These are phyloP conservation scores for Drosophila kepulauana DNA, from an alignment of 1,140 invertebrate species.

Conservation along the genomic window DNA sequence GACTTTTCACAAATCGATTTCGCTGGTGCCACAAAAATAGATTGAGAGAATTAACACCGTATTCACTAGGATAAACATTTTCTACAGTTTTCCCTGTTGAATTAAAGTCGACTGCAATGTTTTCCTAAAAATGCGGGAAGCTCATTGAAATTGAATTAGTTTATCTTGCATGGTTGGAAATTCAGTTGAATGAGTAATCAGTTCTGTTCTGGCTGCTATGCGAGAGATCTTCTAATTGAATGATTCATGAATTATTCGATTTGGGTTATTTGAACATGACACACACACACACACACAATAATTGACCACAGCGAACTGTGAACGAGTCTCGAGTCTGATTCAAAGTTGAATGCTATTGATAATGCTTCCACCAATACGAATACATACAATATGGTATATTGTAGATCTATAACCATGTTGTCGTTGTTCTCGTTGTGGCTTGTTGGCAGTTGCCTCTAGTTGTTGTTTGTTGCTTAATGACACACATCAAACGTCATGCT, in stretches of 20 bases:
- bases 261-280: not conserved
- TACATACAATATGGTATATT: not conserved
- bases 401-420: conserved; percentile 3
- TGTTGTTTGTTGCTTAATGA: conserved; percentile 30
- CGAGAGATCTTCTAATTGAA: conserved; percentile 10
- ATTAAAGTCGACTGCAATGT: too few species aligned
- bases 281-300: conserved; percentile 8
- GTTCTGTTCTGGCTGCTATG: not conserved
- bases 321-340: conserved; percentile 5
- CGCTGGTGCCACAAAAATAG: too few species aligned
- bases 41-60: too few species aligned
- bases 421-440: not conserved
- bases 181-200: conserved; percentile 1
- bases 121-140: too few species aligned
- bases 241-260: conserved; percentile 17
- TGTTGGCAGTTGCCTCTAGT: not conserved
- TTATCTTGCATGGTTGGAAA: not conserved
- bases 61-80: too few species aligned
- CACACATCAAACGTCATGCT: conserved; percentile 53
- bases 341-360: not conserved
- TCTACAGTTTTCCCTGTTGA: too few species aligned
- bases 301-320: conserved; percentile 1
- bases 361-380: not conserved
- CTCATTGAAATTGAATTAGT: conserved; percentile 8
- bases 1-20: too few species aligned